A percentile compares a stretch with the other conserved stretches of the same genome.
These are phyloP conservation scores for Miichthys miiuy DNA, from an alignment of 2,797 vertebrate genomes.

Conservation along the genomic window DNA sequence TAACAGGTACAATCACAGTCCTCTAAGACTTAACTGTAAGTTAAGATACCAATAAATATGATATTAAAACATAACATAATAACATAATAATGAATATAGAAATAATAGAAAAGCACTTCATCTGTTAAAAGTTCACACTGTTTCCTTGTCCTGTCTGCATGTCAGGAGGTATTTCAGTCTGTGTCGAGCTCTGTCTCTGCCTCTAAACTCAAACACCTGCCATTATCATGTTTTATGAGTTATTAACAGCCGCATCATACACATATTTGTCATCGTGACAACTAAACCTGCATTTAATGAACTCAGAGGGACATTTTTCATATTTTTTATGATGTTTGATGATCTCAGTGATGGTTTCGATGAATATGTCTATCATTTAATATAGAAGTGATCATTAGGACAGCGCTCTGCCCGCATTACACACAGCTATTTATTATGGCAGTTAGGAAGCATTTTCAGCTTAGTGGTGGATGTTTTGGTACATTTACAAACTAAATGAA, in stretches of 20 bases:
- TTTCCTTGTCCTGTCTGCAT: slow-evolving; percentile 4
- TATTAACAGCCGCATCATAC: slow-evolving; percentile 38
- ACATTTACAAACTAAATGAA: slow-evolving; percentile 62
- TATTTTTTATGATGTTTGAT: slow-evolving; percentile 54
- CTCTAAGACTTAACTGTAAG: not conserved
- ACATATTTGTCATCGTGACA: slow-evolving; percentile 43
- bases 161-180: slow-evolving; percentile 5
- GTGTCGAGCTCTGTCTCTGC: not conserved
- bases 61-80: not conserved
- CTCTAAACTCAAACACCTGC: slow-evolving; percentile 28
- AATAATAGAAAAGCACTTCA: not conserved
- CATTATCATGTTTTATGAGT: slow-evolving; percentile 60
- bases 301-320: slow-evolving; percentile 39
- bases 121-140: not conserved
- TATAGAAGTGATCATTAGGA: slow-evolving; percentile 46
- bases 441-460: slow-evolving; percentile 64
- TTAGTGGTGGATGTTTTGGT: slow-evolving; percentile 54
- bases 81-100: not conserved
- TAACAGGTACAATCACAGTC: not conserved
- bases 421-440: slow-evolving; percentile 62
- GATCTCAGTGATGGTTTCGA: slow-evolving; percentile 44
- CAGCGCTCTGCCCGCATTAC: slow-evolving; percentile 32
- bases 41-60: not conserved
- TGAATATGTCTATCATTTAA: slow-evolving; percentile 52
- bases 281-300: slow-evolving; percentile 49